phyloP scores from a whole-genome alignment of 2,113 vertebrate genomes.

The Ailurus styani region DNA sequence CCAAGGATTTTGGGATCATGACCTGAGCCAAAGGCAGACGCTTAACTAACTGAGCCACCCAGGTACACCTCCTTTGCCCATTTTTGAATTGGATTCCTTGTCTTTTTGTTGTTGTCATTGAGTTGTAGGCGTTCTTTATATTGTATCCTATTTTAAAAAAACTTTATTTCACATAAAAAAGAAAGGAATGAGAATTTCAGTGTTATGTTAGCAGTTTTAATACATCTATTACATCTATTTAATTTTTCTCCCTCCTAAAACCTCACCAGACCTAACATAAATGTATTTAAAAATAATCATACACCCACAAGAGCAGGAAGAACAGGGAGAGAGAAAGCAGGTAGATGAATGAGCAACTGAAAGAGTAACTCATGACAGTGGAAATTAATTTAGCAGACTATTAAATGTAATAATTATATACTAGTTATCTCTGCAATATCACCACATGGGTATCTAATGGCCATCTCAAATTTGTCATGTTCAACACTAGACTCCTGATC shows the following conservation, averaged over 20 bases:
- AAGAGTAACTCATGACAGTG: neutral
- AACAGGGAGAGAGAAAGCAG: neutral
- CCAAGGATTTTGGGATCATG: too few species aligned
- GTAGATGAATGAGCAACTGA: neutral
- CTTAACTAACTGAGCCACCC: too few species aligned
- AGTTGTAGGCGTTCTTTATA: neutral
- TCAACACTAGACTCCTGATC: neutral
- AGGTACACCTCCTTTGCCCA: neutral
- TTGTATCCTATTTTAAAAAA: neutral
- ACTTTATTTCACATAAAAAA: neutral
- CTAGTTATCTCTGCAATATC: neutral
- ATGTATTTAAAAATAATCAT: neutral
- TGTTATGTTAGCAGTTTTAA: neutral
- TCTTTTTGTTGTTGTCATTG: neutral
- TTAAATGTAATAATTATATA: neutral
- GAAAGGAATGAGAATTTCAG: neutral
- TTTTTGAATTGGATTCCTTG: neutral
- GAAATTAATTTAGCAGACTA: too few species aligned
- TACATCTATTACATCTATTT: neutral
- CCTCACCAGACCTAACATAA: neutral
- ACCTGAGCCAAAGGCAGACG: too few species aligned
- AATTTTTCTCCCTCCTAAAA: neutral
- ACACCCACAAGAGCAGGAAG: neutral
- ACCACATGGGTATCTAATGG: neutral
- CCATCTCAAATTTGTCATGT: neutral